A percentile compares a stretch with the other conserved stretches of the same genome.
Conservation (phyloP, 1,140 invertebrate genomes). For the Saccostrea cuccullata region DNA sequence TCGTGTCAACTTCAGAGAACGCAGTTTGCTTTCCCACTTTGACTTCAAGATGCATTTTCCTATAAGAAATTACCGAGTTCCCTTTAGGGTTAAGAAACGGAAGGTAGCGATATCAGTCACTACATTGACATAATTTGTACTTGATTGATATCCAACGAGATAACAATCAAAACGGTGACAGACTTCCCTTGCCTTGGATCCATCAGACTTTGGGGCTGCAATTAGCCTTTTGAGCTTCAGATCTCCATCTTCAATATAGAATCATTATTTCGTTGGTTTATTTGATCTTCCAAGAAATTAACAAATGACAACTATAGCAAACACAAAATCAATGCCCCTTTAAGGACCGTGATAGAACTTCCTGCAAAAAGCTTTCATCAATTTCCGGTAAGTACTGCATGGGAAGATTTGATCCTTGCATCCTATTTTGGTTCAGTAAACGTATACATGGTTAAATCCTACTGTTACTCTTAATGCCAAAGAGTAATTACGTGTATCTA, state of each 20-base stretch:
- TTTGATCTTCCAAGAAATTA: slow-evolving; percentile 38
- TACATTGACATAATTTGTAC: slow-evolving; percentile 8
- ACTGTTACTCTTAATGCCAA: not conserved
- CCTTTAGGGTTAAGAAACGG: not conserved
- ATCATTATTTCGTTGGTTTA: slow-evolving; percentile 32
- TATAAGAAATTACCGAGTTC: not conserved
- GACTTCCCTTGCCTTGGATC: not conserved
- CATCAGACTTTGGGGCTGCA: slow-evolving; percentile 5
- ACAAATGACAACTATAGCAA: slow-evolving; percentile 35
- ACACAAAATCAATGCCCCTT: not conserved
- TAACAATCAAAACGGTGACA: slow-evolving; percentile 10
- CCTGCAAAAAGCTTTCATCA: slow-evolving; percentile 26
- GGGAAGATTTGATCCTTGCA: slow-evolving; percentile 24
- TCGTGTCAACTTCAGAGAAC: too few species aligned
- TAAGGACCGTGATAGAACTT: slow-evolving; percentile 27
- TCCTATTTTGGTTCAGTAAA: slow-evolving; percentile 29
- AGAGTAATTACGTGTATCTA: not conserved
- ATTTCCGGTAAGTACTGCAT: slow-evolving; percentile 27
- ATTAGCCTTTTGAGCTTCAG: slow-evolving; percentile 35
- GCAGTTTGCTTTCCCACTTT: not conserved
- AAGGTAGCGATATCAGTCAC: not conserved
- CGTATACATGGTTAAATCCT: not conserved
- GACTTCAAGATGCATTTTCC: not conserved
- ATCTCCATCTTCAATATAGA: slow-evolving; percentile 10
- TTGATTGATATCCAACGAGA: slow-evolving; percentile 4